Base-by-base conservation (phyloP, 1,140 invertebrate genomes). In the Megalonaias nervosa region DNA sequence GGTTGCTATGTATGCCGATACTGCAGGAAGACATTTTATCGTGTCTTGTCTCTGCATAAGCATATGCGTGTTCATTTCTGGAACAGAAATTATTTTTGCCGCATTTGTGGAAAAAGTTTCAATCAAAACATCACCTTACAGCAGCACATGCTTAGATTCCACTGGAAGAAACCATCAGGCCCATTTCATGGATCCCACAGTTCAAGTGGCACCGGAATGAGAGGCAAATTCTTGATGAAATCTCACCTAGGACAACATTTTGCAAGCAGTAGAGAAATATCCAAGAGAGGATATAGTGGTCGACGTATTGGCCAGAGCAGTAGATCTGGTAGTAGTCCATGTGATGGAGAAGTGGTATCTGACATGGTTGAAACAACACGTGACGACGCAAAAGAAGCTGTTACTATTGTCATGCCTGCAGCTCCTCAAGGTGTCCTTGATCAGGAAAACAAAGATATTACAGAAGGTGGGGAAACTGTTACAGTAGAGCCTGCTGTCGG, bases 11-110 rank as follows among this genome's bases (percentile, higher is more conserved):
- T 74, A 58, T 99, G 98, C 92, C 96, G 98, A 91, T 98, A 98
- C 90, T 99, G 98, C 92, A 96, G 97, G 91, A 94, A 97, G 89
- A 97, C 98, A 92, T 99, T 99, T 92, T 99, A 97, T 64, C 97
- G 99, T 92, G 93, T 99, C 78, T 98, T 96, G 83, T 98, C 99
- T 91, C 94, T 99, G 69, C 98, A 99, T 92, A 98, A 99, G 91
- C 98, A 99, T 93, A 98, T 99, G 90, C 94, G 98, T 82, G 99
- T 98, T 68, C 98, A 99, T 91, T 99, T 97, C 13, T 89, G 89
- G 55, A 97, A 98, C 92, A 98, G 98, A 90, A 96, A 97, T 11
- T 98, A 97, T 93, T 93, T 99, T 79, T 93, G 92, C 75, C 87
- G 89, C 75, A 86, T 89, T 13, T 93, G 92, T 87, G 91, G 92